These are phyloP conservation scores for Horisme vitalbata DNA, from an alignment of 2,888 invertebrate species.

Conservation along the genomic window DNA sequence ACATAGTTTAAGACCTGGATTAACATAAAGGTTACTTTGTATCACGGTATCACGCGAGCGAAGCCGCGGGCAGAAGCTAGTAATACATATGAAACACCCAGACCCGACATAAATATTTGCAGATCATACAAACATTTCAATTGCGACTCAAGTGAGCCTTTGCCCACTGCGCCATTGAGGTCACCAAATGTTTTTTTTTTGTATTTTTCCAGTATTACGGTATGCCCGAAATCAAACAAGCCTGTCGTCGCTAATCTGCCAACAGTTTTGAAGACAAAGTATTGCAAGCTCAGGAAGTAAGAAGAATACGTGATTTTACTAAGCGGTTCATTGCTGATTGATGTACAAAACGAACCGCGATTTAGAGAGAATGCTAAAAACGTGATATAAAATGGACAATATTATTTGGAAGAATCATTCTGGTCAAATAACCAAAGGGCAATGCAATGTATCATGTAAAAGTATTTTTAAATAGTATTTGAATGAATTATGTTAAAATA, in stretches of 20 bases:
- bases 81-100: too few species aligned
- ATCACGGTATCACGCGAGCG: too few species aligned
- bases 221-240: slow-evolving; percentile 86
- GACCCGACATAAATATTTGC: too few species aligned
- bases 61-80: too few species aligned
- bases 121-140: neutral
- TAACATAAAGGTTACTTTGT: too few species aligned
- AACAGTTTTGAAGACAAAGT: slow-evolving; percentile 71
- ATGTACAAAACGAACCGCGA: too few species aligned
- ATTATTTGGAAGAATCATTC: neutral
- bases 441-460: slow-evolving; percentile 18
- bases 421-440: neutral
- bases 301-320: neutral
- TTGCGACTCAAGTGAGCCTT: too few species aligned
- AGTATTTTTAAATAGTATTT: slow-evolving; percentile 38
- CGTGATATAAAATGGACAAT: too few species aligned
- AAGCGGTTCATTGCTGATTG: too few species aligned
- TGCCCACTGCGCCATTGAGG: neutral
- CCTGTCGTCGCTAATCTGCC: slow-evolving; percentile 86
- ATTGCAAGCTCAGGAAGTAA: slow-evolving; percentile 58
- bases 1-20: too few species aligned
- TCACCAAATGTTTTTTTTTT: neutral
- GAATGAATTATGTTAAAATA: slow-evolving; percentile 26
- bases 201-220: slow-evolving; percentile 83
- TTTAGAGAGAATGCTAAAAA: too few species aligned